phyloP scores from a whole-genome alignment of 2,797 vertebrate genomes.

The Pyrocephalus nanus region DNA sequence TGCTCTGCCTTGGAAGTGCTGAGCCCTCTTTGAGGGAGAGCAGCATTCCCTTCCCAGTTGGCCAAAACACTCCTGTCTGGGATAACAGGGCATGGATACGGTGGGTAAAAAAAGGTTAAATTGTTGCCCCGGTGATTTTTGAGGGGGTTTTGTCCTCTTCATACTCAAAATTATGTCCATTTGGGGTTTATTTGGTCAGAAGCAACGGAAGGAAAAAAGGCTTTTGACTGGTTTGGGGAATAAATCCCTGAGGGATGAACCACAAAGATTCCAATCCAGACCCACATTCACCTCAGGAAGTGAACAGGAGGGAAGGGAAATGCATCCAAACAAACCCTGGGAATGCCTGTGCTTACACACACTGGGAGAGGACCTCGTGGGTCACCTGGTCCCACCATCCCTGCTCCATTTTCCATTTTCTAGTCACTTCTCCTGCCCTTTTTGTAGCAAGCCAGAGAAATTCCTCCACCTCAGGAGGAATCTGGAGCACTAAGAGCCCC shows the following conservation, averaged over 20 bases:
- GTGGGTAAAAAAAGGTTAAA: background rate
- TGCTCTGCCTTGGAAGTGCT: background rate
- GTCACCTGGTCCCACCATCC: no score
- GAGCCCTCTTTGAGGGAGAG: background rate
- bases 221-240: background rate
- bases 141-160: background rate
- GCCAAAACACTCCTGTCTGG: background rate
- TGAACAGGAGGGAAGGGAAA: background rate
- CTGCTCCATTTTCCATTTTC: background rate
- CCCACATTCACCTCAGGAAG: background rate
- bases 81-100: background rate
- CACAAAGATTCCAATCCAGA: background rate
- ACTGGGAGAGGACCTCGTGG: background rate
- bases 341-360: background rate
- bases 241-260: background rate
- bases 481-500: background rate
- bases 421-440: background rate
- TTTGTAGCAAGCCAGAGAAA: background rate
- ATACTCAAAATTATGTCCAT: background rate
- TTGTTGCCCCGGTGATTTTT: background rate
- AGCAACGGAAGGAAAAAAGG: background rate
- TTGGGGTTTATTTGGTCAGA: background rate
- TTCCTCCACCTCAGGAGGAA: background rate
- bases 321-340: background rate
- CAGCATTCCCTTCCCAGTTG: background rate